phyloP scores from a whole-genome alignment of 1,140 invertebrate species.

The Musca domestica region DNA sequence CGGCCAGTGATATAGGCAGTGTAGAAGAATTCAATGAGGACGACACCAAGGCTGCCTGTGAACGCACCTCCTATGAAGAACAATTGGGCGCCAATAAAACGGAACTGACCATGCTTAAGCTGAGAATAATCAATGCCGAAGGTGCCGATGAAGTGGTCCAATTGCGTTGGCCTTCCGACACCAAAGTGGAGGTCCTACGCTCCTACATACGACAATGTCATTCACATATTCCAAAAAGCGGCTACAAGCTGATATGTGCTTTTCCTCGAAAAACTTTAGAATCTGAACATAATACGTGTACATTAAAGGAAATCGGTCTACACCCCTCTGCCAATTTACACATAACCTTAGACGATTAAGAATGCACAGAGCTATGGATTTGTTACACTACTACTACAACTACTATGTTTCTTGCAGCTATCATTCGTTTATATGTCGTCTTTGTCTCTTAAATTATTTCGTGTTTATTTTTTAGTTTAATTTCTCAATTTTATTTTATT shows the following conservation, averaged over 20 bases:
- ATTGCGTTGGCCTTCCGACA: slow-evolving; percentile 50
- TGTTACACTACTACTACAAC: neutral
- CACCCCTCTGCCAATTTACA: slow-evolving; percentile 52
- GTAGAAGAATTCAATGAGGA: slow-evolving; percentile 43
- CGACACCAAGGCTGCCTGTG: slow-evolving; percentile 34
- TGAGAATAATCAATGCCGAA: slow-evolving; percentile 41
- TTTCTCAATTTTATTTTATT: no score
- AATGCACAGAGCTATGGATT: neutral
- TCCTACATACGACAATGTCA: slow-evolving; percentile 47
- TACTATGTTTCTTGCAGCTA: no score
- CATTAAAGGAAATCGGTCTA: slow-evolving; percentile 46
- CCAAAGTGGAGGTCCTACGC: slow-evolving; percentile 40
- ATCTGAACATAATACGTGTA: slow-evolving; percentile 36
- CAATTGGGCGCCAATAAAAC: slow-evolving; percentile 37
- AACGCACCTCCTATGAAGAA: slow-evolving; percentile 39
- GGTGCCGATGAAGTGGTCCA: slow-evolving; percentile 47
- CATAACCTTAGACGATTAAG: slow-evolving; percentile 48
- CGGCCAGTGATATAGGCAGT: slow-evolving; percentile 40
- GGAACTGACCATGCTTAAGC: slow-evolving; percentile 41
- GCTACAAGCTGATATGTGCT: slow-evolving; percentile 50
- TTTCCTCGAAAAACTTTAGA: slow-evolving; percentile 49
- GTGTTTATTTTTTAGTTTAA: no score
- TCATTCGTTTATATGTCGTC: no score
- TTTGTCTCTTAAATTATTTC: no score
- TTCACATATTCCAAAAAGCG: slow-evolving; percentile 44